phyloP scores from a whole-genome alignment of 2,888 invertebrate genomes.

The Caenorhabditis plicata region DNA sequence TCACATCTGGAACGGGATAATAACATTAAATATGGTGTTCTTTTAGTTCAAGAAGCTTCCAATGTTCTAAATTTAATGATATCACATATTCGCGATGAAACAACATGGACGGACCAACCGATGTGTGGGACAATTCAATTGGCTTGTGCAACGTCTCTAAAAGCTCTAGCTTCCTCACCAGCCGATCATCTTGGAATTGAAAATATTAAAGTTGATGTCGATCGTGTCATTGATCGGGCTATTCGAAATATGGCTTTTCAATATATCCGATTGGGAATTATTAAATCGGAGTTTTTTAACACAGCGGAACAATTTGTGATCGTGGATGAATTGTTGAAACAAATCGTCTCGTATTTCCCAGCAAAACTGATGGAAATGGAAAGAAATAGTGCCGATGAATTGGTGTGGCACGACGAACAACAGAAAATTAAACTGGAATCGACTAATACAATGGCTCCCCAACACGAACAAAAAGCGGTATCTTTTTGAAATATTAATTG shows the following conservation, averaged over 20 bases:
- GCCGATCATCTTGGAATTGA: slow-evolving; percentile 38
- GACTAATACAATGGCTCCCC: neutral
- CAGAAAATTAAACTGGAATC: neutral
- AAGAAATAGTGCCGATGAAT: slow-evolving; percentile 43
- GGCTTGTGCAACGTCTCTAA: slow-evolving; percentile 32
- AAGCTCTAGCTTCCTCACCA: slow-evolving; percentile 33
- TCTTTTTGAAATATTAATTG: no score
- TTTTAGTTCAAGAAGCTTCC: slow-evolving; percentile 30
- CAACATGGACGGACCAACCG: slow-evolving; percentile 37
- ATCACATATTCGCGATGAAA: slow-evolving; percentile 38
- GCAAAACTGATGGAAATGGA: slow-evolving; percentile 47
- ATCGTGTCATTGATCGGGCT: slow-evolving; percentile 36
- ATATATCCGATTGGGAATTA: slow-evolving; percentile 32
- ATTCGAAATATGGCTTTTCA: slow-evolving; percentile 40
- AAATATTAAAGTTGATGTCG: slow-evolving; percentile 42
- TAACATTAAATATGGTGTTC: neutral
- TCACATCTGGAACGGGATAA: neutral
- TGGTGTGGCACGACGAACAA: slow-evolving; percentile 30
- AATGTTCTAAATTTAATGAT: slow-evolving; percentile 31
- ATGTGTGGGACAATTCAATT: slow-evolving; percentile 44
- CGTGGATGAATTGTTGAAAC: slow-evolving; percentile 36
- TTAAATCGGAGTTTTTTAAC: slow-evolving; percentile 30
- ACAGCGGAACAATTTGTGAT: slow-evolving; percentile 24
- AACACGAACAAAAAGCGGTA: neutral
- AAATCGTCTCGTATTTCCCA: slow-evolving; percentile 32